A percentile compares a stretch with the other conserved stretches of the same genome.
phyloP scores from a whole-genome alignment of 2,797 vertebrate genomes.

The Pogonophryne albipinna region DNA sequence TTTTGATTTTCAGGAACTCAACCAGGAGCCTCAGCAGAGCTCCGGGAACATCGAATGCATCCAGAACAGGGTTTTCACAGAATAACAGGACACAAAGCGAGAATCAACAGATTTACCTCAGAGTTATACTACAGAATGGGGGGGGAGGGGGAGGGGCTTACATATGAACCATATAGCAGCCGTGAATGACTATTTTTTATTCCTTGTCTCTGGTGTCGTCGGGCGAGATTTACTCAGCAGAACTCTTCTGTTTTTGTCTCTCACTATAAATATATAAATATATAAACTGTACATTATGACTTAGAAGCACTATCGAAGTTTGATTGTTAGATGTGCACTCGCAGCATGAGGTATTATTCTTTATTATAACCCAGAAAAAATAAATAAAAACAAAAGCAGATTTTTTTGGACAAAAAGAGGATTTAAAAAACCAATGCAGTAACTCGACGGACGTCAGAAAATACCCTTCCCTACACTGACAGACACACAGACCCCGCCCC shows the following conservation, averaged over 20 bases:
- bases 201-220: slow-evolving; percentile 81
- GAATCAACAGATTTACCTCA: slow-evolving; percentile 83
- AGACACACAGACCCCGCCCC: slow-evolving; percentile 19
- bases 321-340: slow-evolving; percentile 86
- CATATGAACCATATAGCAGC: slow-evolving; percentile 63
- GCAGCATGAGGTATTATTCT: slow-evolving; percentile 86
- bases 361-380: slow-evolving; percentile 76
- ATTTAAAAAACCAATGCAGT: slow-evolving; percentile 67
- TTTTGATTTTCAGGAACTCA: slow-evolving; percentile 70
- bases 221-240: slow-evolving; percentile 64
- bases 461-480: slow-evolving; percentile 49
- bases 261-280: slow-evolving; percentile 82
- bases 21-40: slow-evolving; percentile 68
- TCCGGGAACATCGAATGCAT: slow-evolving; percentile 51
- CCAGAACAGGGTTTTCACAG: slow-evolving; percentile 68
- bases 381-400: slow-evolving; percentile 39
- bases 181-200: slow-evolving; percentile 64
- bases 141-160: slow-evolving; percentile 57
- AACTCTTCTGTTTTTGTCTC: slow-evolving; percentile 41
- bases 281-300: slow-evolving; percentile 85
- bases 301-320: slow-evolving; percentile 85
- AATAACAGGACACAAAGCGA: slow-evolving; percentile 55
- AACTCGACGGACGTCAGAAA: slow-evolving; percentile 79
- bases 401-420: slow-evolving; percentile 55
- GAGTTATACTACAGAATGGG: slow-evolving; percentile 47